A percentile compares a stretch with the other conserved stretches of the same genome.
Conservation (phyloP, 1,140 invertebrate species). For the Trachymyrmex cornetzi region DNA sequence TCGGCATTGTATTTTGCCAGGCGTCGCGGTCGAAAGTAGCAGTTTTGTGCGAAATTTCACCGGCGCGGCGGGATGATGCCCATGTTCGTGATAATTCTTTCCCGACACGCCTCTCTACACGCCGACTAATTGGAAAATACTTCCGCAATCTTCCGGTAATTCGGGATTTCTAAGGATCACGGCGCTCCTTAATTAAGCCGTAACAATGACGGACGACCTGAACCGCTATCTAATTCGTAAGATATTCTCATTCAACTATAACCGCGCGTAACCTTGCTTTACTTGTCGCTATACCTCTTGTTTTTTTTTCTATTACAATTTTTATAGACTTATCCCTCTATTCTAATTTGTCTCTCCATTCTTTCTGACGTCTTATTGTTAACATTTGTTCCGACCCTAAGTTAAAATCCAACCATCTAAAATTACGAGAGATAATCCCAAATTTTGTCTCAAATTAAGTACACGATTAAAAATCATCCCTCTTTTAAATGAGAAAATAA, state of each 20-base stretch:
- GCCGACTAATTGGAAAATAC: conserved; percentile 78
- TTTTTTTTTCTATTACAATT: not conserved
- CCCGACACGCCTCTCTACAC: conserved; percentile 18
- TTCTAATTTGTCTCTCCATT: conserved; percentile 4
- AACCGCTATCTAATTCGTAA: not conserved
- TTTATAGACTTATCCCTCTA: conserved; percentile 6
- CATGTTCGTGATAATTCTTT: conserved; percentile 36
- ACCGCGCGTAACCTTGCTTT: not conserved
- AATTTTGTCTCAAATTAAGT: too few species aligned
- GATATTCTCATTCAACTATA: conserved; percentile 60
- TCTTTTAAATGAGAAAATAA: too few species aligned
- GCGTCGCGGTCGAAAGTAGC: conserved; percentile 11
- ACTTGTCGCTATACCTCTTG: not conserved
- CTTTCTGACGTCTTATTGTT: conserved; percentile 45
- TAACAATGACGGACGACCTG: conserved; percentile 77
- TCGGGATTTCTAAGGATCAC: conserved; percentile 78
- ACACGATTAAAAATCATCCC: too few species aligned
- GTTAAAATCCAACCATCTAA: not conserved
- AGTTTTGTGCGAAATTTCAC: conserved; percentile 41
- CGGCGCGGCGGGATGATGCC: not conserved
- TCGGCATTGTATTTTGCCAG: conserved; percentile 12
- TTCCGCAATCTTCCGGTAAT: conserved; percentile 75
- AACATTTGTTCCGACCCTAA: conserved; percentile 46
- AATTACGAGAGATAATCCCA: too few species aligned
- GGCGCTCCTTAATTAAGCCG: conserved; percentile 79